Evolutionary conservation across 1,140 invertebrate species (phyloP).

Genomic region (Drosophila ironensis): DNA sequence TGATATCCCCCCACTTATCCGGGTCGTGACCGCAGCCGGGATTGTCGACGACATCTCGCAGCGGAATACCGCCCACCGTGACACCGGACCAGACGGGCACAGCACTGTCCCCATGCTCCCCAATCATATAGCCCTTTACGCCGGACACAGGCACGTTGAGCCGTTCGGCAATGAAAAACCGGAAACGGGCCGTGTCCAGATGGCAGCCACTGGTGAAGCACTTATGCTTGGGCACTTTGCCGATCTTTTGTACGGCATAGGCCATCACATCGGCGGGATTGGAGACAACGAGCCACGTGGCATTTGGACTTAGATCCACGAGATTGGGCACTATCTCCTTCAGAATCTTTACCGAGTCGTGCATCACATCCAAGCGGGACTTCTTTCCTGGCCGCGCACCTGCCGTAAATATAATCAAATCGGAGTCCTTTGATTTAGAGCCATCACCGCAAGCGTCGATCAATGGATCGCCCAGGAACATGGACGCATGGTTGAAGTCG

Average conservation of each 20-base stretch:
- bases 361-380: conserved; percentile 88
- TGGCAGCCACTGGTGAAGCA: conserved; percentile 95
- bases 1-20: conserved; percentile 89
- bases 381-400: conserved; percentile 91
- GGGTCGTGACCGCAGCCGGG: conserved; percentile 87
- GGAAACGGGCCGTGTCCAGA: conserved; percentile 92
- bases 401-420: conserved; percentile 91
- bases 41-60: conserved; percentile 87
- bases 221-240: conserved; percentile 90
- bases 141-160: conserved; percentile 89
- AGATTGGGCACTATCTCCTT: conserved; percentile 90
- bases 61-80: conserved; percentile 39
- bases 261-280: conserved; percentile 95
- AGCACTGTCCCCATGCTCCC: conserved; percentile 90
- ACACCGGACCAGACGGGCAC: conserved; percentile 93
- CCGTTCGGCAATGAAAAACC: conserved; percentile 90
- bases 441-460: conserved; percentile 84
- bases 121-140: conserved; percentile 93
- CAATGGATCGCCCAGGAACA: conserved; percentile 20
- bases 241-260: conserved; percentile 93
- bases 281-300: conserved; percentile 90
- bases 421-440: conserved; percentile 87
- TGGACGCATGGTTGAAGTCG: conserved; percentile 37
- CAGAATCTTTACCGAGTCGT: conserved; percentile 92
- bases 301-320: conserved; percentile 91